Percentiles rank a stretch among this genome's conserved stretches.
phyloP scores from a whole-genome alignment of 2,888 invertebrate genomes.

The Lithophane socia region DNA sequence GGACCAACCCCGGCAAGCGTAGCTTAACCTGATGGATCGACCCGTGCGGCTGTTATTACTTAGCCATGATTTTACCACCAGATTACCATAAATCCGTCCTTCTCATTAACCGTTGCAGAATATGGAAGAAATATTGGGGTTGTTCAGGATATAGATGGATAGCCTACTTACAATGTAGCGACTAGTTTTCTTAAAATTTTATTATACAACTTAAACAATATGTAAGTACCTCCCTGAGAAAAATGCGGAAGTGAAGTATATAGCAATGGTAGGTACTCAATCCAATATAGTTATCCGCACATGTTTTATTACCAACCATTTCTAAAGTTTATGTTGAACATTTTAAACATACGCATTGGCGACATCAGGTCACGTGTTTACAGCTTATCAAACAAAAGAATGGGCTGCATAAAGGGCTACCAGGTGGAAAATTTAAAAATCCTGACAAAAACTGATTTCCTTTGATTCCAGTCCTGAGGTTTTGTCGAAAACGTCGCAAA shows the following conservation, averaged over 20 bases:
- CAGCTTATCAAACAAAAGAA: conserved; percentile 24
- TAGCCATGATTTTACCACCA: too few species aligned
- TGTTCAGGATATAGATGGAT: neutral
- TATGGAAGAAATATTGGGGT: neutral
- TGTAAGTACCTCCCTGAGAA: too few species aligned
- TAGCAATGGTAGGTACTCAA: neutral
- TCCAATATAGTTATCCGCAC: conserved; percentile 15
- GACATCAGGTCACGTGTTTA: conserved; percentile 24
- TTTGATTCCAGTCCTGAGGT: too few species aligned
- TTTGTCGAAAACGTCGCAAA: too few species aligned
- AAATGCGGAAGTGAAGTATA: neutral
- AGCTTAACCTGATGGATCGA: too few species aligned
- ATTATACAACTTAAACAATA: neutral
- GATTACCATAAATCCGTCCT: neutral
- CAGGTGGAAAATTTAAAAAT: too few species aligned
- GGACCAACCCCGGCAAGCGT: too few species aligned
- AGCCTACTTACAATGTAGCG: neutral
- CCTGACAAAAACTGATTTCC: too few species aligned
- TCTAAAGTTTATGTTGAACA: conserved; percentile 36
- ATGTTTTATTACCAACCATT: conserved; percentile 26
- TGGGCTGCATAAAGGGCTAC: neutral
- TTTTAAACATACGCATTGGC: conserved; percentile 22
- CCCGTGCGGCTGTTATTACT: too few species aligned
- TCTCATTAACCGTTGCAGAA: neutral
- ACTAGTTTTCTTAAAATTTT: neutral